phyloP scores from a whole-genome alignment of 2,888 invertebrate genomes.

The Malthinus seriepunctatus region DNA sequence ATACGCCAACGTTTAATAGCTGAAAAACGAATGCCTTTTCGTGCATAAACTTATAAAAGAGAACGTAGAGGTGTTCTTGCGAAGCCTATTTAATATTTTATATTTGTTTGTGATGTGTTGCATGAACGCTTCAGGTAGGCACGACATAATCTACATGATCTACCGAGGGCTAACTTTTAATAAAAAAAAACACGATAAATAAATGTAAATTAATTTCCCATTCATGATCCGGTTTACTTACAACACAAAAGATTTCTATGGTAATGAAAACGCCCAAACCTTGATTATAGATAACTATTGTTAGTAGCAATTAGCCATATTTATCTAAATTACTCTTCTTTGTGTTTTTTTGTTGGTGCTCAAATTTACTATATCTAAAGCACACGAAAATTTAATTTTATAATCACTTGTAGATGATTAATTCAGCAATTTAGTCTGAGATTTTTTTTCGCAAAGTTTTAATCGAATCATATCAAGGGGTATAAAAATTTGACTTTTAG shows the following conservation, averaged over 20 bases:
- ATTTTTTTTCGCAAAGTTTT: too few relatives aligned
- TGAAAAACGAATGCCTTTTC: conserved; percentile 25
- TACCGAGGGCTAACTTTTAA: conserved; percentile 11
- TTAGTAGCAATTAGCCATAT: conserved; percentile 5
- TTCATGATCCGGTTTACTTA: conserved; percentile 6
- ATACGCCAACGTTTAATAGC: conserved; percentile 23
- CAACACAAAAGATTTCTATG: conserved; percentile 4
- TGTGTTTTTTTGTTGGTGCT: not conserved
- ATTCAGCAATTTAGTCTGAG: too few relatives aligned
- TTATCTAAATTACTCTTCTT: conserved; percentile 5
- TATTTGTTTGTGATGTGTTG: conserved; percentile 27
- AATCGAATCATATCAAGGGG: too few relatives aligned
- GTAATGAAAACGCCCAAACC: not conserved
- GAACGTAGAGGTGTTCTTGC: conserved; percentile 8
- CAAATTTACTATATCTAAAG: too few relatives aligned
- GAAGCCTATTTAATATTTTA: conserved; percentile 22
- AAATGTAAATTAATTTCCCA: conserved; percentile 23
- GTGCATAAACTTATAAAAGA: conserved; percentile 15
- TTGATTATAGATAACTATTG: not conserved
- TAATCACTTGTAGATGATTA: too few relatives aligned
- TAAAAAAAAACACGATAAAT: conserved; percentile 18
- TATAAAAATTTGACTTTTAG: too few relatives aligned
- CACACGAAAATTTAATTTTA: too few relatives aligned
- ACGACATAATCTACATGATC: conserved; percentile 32
- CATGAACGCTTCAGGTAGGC: conserved; percentile 28